Evolutionary conservation across 2,888 invertebrate genomes (phyloP), one percentile per base, ranked within the genome.

Genomic region (Suillia variegata): DNA sequence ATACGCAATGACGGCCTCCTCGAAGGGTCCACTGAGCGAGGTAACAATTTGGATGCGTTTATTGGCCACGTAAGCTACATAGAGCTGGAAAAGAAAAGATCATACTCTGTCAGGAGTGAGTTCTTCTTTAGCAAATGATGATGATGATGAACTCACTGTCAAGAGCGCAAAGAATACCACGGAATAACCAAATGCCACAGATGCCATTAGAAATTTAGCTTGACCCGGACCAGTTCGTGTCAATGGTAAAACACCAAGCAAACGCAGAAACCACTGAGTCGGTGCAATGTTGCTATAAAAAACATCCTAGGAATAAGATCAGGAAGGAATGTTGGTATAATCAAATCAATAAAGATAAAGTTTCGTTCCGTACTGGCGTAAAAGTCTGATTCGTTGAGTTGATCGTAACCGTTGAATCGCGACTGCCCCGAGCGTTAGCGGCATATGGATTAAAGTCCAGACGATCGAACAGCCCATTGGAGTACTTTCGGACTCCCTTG

Each of bases 1-100:
- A 72, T 90, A 90, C 59, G 89, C 89, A 69, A 90, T 90, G 0
- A 90, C 90, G 1, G 89, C 89, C 77, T 90, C 90, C 68, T 90
- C 90, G 63, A 90, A 90, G 65, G 88, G 86, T 0, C 88, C 89
- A 73, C 88, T 88, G 1, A 87, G 81, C 0, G 87, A 85, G 49
- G 84, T 82, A 17, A 88, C 81, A 62, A 88, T 85, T 68, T 86
- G 85, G 1, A 89, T 86, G 63, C 87, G 87, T 69, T 87, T 83
- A 64, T 86, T 84, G 50, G 87, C 85, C 2, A 89, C 84, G 69
- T 88, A 90, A 0, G 84, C 78, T 15, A 88, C 84, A 67, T 88
- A 88, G 58, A 79, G 66, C 82, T 82, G 26, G 10, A 33, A 24
- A 20, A 21, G 17, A 49, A 12, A 6, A 10, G 22, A 38, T 24